These are phyloP conservation scores for Glaucomys volans DNA, from an alignment of 2,113 vertebrate species.

Conservation along the genomic window DNA sequence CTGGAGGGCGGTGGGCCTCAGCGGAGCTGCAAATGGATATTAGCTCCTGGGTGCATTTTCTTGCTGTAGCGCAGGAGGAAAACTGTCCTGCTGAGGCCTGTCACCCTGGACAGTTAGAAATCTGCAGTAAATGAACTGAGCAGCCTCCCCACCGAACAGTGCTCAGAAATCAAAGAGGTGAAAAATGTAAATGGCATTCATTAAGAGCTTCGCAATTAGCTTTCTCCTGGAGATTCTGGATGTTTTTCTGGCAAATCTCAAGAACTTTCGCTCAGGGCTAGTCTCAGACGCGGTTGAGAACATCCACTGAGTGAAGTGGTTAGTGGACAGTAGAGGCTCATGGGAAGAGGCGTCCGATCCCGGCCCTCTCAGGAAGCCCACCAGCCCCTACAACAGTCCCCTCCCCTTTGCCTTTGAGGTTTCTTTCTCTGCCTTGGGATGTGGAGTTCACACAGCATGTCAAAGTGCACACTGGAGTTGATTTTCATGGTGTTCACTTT, in stretches of 20 bases:
- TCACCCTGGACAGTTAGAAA: constrained; percentile 68
- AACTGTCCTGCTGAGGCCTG: constrained; percentile 35
- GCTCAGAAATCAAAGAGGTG: constrained; percentile 66
- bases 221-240: constrained; percentile 27
- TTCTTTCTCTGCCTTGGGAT: constrained; percentile 67
- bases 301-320: constrained; percentile 50
- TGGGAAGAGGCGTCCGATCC: neutral
- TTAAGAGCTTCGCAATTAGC: constrained; percentile 55
- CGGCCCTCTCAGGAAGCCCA: neutral
- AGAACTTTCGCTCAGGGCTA: constrained; percentile 50
- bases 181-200: constrained; percentile 68
- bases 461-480: constrained; percentile 78
- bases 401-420: neutral
- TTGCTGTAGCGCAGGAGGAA: constrained; percentile 47
- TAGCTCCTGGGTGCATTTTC: constrained; percentile 66
- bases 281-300: neutral
- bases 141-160: constrained; percentile 56
- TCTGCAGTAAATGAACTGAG: constrained; percentile 69
- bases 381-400: neutral
- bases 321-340: neutral
- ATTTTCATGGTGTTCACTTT: constrained; percentile 76
- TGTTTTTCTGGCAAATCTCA: constrained; percentile 70
- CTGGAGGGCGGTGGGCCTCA: constrained; percentile 15
- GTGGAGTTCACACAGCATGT: constrained; percentile 69
- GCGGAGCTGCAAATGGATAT: constrained; percentile 45